Base-by-base conservation (phyloP, 30 jellyfish, hydroid and myxozoan genomes). In the Aurelia aurita region DNA sequence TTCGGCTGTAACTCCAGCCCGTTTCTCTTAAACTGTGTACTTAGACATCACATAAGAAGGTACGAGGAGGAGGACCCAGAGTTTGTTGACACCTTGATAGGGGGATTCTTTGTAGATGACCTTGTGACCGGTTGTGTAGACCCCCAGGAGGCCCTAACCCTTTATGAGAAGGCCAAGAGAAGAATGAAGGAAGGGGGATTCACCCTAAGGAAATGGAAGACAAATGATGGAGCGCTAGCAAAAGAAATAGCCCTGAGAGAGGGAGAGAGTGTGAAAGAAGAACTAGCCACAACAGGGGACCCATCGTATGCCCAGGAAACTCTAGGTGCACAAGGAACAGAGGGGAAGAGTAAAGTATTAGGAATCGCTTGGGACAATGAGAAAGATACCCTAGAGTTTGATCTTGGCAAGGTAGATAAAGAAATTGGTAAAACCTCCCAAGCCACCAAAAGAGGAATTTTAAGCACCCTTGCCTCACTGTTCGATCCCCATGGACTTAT, bases 141-240 rank as follows among this genome's bases (percentile, higher is more conserved):
- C 23, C 20, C 23, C 20, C 63, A 53, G 23, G 63, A 53, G 63
- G 63, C 63, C 63, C 23, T 53, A 6, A 53, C 13, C 51, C 91
- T 80, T 31, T 80, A 80, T 59, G 74, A 72, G 67, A 84, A 84
- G 80, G 93, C 93, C 72, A 84, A 62, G 46, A 58, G 16, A 6
- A 59, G 81, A 59, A 84, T 84, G 87, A 82, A 55, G 25, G 91
- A 58, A 29, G 91, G 84, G 19, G 91, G 84, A 65, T 67, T 80
- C 59, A 64, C 91, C 58, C 59, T 80, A 7, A 3, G 84, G 34
- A 80, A 80, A 60, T 80, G 91, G 85, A 80, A 80, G 72, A 80
- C 91, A 20, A 64, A 80, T 53, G 77, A 68, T 68, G 65, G 66
- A 27, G 84, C 21, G 85, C 64, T 80, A 54, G 91, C 84, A 0